Base-by-base conservation (phyloP, 2,888 invertebrate genomes). In the Tigriopus californicus region DNA sequence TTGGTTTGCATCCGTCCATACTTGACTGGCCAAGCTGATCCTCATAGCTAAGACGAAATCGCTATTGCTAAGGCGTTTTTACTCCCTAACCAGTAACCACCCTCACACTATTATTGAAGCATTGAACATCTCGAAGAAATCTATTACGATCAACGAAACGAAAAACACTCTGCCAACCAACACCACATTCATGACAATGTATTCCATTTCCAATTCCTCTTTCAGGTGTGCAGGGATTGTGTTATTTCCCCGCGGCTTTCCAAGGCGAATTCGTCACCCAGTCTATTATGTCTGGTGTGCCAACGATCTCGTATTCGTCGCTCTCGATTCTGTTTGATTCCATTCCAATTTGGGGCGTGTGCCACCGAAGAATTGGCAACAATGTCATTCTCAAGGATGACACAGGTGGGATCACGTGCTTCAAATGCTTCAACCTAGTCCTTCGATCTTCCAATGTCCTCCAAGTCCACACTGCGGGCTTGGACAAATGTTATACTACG, bases 251-350 rank as follows among this genome's bases (percentile, higher is more conserved):
- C 24, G 75, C 77, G 61, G 79, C 79, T 68, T 76, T 77, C 64
- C 80, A 80, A 70, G 80, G 80, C 25, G 77, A 78, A 63, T 81
- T 76, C 67, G 71, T 77, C 63, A 79, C 78, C 73, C 80, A 80
- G 70, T 66, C 65, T 24, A 63, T 46, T 15, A 20, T 22, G 24
- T 20, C 44, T 10, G 61, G 41, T 54, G 57, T 54, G 42, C 61
- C 73, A 60, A 65, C 64, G 8, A 74, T 80, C 61, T 76, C 76
- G 63, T 80, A 80, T 67, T 77, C 77, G 58, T 70, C 73, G 56
- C 73, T 81, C 60, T 78, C 76, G 66, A 76, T 81, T 63, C 77
- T 77, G n/a, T 75, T 74, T 61, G 78, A 78, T 64, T 75, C 78
- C 33, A 79, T 80, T 65, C 78, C 79, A 8, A 77, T 79, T 60